phyloP scores from a whole-genome alignment of 2,113 vertebrate genomes.

The Lagenorhynchus albirostris region DNA sequence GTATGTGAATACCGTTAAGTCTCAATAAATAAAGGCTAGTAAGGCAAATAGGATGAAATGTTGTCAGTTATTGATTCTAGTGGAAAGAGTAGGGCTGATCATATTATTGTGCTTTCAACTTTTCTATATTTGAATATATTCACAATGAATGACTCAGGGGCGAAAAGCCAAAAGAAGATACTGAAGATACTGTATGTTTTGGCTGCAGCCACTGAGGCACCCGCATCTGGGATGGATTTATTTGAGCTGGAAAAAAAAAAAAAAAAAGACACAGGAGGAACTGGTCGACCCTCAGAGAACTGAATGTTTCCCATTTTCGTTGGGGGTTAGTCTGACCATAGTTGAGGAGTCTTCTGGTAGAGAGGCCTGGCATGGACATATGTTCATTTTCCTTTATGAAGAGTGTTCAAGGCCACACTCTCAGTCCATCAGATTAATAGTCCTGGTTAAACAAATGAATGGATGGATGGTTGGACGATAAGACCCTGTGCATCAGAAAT shows the following conservation, averaged over 20 bases:
- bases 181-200: neutral
- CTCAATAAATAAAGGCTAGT: neutral
- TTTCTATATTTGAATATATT: neutral
- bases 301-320: neutral
- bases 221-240: neutral
- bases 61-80: neutral
- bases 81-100: neutral
- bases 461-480: neutral
- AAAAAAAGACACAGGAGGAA: neutral
- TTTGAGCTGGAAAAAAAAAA: neutral
- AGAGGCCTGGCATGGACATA: neutral
- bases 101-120: neutral
- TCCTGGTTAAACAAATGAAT: neutral
- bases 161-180: neutral
- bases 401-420: neutral
- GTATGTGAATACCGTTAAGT: neutral
- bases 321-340: neutral
- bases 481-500: neutral
- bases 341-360: neutral
- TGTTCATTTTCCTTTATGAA: neutral
- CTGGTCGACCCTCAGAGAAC: neutral
- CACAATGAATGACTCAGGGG: neutral
- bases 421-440: neutral
- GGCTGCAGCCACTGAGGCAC: fast-evolving
- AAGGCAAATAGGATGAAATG: neutral